Evolutionary conservation across 2,113 vertebrate genomes (phyloP).

Genomic region (Mirounga angustirostris): DNA sequence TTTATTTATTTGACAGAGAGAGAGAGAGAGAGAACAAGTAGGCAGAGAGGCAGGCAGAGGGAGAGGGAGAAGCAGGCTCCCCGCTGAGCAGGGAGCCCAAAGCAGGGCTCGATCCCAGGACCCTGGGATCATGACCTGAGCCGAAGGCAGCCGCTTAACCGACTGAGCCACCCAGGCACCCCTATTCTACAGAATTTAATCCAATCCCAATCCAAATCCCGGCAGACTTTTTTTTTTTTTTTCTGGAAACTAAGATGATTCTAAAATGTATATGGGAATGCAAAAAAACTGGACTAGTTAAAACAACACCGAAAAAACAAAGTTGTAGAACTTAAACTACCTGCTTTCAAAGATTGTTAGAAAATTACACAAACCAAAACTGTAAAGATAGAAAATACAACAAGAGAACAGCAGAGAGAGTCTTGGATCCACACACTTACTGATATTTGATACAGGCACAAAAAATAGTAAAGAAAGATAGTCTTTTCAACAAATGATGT

Average conservation of each 20-base stretch:
- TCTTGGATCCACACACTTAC: neutral
- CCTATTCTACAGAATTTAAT: neutral
- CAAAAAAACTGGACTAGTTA: neutral
- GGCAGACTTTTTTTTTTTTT: neutral
- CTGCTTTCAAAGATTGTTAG: constrained; percentile 1
- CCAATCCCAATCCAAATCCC: neutral
- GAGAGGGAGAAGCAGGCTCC: too few relatives aligned
- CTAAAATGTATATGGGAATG: neutral
- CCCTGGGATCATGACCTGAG: too few relatives aligned
- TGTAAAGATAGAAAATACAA: constrained; percentile 25
- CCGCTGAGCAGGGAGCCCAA: too few relatives aligned
- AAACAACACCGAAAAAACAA: neutral
- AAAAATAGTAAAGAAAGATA: neutral
- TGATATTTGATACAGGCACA: constrained; percentile 1
- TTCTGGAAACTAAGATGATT: neutral
- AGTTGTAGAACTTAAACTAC: neutral
- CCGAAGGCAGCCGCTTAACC: too few relatives aligned
- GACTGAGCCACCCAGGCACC: too few relatives aligned
- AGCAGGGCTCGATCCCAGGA: too few relatives aligned
- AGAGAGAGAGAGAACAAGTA: too few relatives aligned
- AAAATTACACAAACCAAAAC: neutral
- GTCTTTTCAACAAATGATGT: neutral
- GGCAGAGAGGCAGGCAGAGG: too few relatives aligned
- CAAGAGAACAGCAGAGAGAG: neutral
- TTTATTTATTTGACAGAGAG: too few relatives aligned